Evolutionary conservation across 2,888 invertebrate genomes (phyloP).

Genomic region (Pteria penguin): DNA sequence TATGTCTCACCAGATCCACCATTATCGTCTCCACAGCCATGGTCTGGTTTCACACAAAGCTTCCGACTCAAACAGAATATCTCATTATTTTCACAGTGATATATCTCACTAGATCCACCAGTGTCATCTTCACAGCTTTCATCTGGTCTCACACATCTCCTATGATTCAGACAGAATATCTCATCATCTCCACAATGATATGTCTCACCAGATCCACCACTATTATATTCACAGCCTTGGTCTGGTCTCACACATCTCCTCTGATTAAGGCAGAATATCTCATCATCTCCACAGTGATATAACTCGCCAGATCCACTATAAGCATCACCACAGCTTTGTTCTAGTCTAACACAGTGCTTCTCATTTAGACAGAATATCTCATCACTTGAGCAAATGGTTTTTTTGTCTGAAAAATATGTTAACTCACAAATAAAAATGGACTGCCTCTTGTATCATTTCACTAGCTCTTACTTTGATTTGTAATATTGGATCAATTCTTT

Average conservation of each 20-base stretch:
- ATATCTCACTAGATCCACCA: background rate
- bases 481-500: too few relatives aligned
- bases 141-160: background rate
- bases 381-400: too few relatives aligned
- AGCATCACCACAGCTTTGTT: too few relatives aligned
- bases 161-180: background rate
- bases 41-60: constrained; percentile 6
- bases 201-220: background rate
- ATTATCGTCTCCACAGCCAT: background rate
- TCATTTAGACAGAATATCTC: too few relatives aligned
- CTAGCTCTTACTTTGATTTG: too few relatives aligned
- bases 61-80: constrained; percentile 27
- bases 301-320: too few relatives aligned
- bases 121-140: background rate
- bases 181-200: background rate
- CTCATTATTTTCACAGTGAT: constrained; percentile 8
- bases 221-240: background rate
- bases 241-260: constrained; percentile 6
- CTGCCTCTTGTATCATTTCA: too few relatives aligned
- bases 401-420: too few relatives aligned
- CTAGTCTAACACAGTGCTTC: too few relatives aligned
- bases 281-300: background rate
- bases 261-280: constrained; percentile 4
- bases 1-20: background rate
- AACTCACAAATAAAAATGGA: too few relatives aligned